These are phyloP conservation scores for Venusia cambrica DNA, from an alignment of 2,888 invertebrate species.

Conservation along the genomic window DNA sequence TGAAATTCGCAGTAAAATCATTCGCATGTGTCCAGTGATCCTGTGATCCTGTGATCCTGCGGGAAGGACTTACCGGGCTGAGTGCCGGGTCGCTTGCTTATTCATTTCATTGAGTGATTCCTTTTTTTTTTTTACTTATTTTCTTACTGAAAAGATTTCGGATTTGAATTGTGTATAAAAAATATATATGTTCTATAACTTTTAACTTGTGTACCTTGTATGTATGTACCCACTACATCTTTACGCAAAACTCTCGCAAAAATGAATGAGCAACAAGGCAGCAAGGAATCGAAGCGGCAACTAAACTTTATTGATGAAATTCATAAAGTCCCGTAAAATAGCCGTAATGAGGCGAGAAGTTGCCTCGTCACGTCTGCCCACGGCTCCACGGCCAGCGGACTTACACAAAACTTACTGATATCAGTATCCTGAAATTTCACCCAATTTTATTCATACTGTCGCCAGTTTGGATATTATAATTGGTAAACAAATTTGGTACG, in stretches of 20 bases:
- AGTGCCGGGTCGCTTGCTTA: conserved; percentile 6
- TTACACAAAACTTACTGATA: neutral
- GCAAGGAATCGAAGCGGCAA: conserved; percentile 5
- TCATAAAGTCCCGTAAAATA: conserved; percentile 16
- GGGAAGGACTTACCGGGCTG: conserved; percentile 6
- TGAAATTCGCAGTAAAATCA: conserved; percentile 5
- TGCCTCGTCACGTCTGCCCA: conserved; percentile 25
- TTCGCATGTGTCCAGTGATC: conserved; percentile 4
- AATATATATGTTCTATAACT: no score
- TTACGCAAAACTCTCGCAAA: neutral
- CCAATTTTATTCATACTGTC: no score
- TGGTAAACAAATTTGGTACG: no score
- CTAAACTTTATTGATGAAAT: conserved; percentile 20
- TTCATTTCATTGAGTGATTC: conserved; percentile 3
- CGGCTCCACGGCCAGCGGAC: conserved; percentile 19
- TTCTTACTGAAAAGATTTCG: neutral
- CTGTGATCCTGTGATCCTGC: conserved; percentile 5
- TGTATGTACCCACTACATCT: no score
- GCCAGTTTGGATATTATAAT: no score
- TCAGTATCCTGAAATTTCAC: neutral
- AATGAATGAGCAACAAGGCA: conserved; percentile 7
- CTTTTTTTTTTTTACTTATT: conserved; percentile 1
- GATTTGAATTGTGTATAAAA: neutral
- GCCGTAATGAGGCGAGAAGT: conserved; percentile 23
- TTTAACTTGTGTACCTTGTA: no score